Evolutionary conservation across 2,888 invertebrate genomes (phyloP).

Genomic region (Drosophila koepferae): DNA sequence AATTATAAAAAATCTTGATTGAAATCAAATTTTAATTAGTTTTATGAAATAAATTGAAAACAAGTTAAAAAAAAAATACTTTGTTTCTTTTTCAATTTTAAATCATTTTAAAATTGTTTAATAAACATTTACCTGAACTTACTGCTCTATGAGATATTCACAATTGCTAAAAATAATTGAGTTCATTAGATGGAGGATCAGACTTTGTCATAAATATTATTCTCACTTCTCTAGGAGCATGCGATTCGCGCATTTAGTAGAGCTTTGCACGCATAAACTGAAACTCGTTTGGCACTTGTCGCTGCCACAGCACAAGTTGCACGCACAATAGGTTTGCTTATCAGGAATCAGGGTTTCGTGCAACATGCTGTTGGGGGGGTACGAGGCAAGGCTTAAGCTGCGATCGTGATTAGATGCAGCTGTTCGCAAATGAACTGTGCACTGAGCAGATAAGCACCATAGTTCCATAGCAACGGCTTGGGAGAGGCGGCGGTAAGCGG

Average conservation of each 20-base stretch:
- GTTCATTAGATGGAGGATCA: too few relatives aligned
- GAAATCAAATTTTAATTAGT: too few relatives aligned
- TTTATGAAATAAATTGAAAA: too few relatives aligned
- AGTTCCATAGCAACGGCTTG: neutral
- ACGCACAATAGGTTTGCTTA: conserved; percentile 8
- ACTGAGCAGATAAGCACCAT: conserved; percentile 31
- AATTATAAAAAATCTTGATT: too few relatives aligned
- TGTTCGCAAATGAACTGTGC: conserved; percentile 33
- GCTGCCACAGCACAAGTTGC: neutral
- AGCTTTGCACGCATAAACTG: neutral
- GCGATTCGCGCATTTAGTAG: neutral
- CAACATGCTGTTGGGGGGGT: conserved; percentile 14
- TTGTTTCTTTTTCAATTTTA: too few relatives aligned
- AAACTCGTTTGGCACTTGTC: neutral
- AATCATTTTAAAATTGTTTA: too few relatives aligned
- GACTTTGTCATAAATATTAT: too few relatives aligned
- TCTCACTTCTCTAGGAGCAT: neutral
- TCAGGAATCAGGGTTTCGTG: conserved; percentile 11
- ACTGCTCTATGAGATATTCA: too few relatives aligned
- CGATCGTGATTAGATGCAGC: conserved; percentile 25
- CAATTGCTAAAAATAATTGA: too few relatives aligned
- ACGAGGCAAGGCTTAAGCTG: conserved; percentile 4
- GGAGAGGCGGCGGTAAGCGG: too few relatives aligned
- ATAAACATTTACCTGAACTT: too few relatives aligned
- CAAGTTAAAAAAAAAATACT: too few relatives aligned